phyloP scores from a whole-genome alignment of 2,113 vertebrate genomes.

The Caranx ignobilis region DNA sequence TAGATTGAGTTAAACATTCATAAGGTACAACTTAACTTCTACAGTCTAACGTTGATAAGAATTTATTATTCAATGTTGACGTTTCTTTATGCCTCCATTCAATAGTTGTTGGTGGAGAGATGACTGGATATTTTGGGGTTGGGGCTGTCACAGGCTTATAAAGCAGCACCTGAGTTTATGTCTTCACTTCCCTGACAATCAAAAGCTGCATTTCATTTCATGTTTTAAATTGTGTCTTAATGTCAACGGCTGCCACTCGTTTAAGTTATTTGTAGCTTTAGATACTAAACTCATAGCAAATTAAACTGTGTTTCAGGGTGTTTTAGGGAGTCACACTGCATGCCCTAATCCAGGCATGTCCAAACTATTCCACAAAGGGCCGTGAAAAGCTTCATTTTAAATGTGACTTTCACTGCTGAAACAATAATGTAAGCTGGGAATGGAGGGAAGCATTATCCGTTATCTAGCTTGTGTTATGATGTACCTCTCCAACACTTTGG shows the following conservation, averaged over 20 bases:
- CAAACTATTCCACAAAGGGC: not conserved
- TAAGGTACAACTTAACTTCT: too few species aligned
- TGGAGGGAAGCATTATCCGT: constrained; percentile 12
- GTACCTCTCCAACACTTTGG: constrained; percentile 31
- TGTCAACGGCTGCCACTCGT: not conserved
- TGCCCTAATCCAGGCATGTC: not conserved
- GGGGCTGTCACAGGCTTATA: not conserved
- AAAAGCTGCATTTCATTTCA: not conserved
- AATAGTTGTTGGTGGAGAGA: too few species aligned
- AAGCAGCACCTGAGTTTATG: not conserved
- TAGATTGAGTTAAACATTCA: too few species aligned
- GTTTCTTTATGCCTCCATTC: not conserved
- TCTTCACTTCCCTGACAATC: not conserved
- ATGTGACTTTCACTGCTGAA: not conserved
- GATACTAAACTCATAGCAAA: not conserved
- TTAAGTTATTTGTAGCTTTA: not conserved
- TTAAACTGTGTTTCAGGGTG: not conserved
- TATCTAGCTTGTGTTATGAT: constrained; percentile 33
- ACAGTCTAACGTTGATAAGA: too few species aligned
- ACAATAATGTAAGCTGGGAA: not conserved
- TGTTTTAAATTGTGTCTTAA: not conserved
- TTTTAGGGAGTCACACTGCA: not conserved
- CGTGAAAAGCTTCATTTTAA: not conserved
- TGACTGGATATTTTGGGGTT: too few species aligned
- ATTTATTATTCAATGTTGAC: not conserved